Conservation (phyloP, 2,113 vertebrate species). For the Mohoua ochrocephala region DNA sequence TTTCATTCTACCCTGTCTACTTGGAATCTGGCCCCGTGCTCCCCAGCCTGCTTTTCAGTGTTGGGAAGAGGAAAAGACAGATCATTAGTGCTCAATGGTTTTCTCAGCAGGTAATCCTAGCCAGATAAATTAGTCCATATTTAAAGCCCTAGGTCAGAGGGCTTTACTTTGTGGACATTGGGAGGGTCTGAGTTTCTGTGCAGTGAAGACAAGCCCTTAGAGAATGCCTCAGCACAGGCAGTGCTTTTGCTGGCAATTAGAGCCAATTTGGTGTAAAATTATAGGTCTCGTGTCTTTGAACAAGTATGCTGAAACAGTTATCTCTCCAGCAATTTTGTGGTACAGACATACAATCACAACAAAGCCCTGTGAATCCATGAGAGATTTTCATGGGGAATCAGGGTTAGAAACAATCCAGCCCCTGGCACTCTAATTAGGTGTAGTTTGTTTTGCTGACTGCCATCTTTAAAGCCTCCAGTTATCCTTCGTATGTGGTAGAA, state of each 20-base stretch:
- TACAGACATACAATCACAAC: background rate
- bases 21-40: background rate
- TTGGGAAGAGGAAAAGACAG: slow-evolving; percentile 4
- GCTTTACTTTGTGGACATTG: slow-evolving; percentile 3
- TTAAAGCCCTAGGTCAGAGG: slow-evolving; percentile 39
- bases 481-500: background rate
- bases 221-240: background rate
- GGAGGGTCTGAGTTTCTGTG: slow-evolving; percentile 5
- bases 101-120: slow-evolving; percentile 40
- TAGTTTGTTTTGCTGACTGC: background rate
- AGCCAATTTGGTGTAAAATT: slow-evolving; percentile 44
- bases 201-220: background rate
- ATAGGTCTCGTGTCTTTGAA: slow-evolving; percentile 16
- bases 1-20: background rate
- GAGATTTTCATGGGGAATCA: background rate
- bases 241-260: slow-evolving; percentile 41
- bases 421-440: background rate
- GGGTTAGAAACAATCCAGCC: background rate
- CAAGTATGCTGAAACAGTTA: background rate
- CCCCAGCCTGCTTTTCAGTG: background rate
- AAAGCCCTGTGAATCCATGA: background rate
- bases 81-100: slow-evolving; percentile 31
- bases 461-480: background rate
- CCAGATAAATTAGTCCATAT: slow-evolving; percentile 32
- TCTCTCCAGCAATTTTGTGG: slow-evolving; percentile 33